Percentiles rank a stretch among this genome's conserved stretches.
Conservation (phyloP, 30 jellyfish, hydroid and myxozoan genomes). For the Hydractinia echinata region DNA sequence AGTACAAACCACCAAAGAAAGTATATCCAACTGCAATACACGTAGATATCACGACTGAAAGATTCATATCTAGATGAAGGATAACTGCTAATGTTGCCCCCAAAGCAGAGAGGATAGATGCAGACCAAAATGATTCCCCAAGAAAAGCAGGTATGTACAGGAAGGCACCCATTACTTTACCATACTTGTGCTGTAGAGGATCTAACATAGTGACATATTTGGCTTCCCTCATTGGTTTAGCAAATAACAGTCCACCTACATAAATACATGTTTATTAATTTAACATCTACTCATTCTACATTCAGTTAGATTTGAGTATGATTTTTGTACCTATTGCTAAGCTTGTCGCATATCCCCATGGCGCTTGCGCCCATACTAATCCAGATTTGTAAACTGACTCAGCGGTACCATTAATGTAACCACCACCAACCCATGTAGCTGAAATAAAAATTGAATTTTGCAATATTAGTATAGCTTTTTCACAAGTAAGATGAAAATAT, state of each 20-base stretch:
- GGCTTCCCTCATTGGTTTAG: conserved; percentile 32
- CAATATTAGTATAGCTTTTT: neutral
- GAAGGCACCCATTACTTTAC: conserved; percentile 37
- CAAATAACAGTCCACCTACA: conserved; percentile 38
- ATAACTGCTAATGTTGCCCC: conserved; percentile 46
- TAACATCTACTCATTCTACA: neutral
- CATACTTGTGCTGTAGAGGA: conserved; percentile 45
- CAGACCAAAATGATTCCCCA: conserved; percentile 49
- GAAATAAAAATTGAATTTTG: neutral
- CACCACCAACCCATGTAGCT: conserved; percentile 99
- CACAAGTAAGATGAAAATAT: neutral
- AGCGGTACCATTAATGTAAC: conserved; percentile 87
- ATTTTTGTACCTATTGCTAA: conserved; percentile 52
- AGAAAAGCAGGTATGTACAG: conserved; percentile 38
- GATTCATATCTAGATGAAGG: conserved; percentile 21
- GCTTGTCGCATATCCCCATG: conserved; percentile 83
- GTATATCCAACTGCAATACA: conserved; percentile 46
- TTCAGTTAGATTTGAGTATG: neutral
- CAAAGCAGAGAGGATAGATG: conserved; percentile 35
- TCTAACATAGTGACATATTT: conserved; percentile 40
- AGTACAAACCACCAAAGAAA: conserved; percentile 42
- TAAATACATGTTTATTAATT: neutral
- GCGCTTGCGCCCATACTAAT: conserved; percentile 92
- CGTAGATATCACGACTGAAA: conserved; percentile 32
- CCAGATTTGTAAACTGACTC: conserved; percentile 75